Base-by-base conservation (phyloP, 2,888 invertebrate genomes). In the Coelinius sp. region DNA sequence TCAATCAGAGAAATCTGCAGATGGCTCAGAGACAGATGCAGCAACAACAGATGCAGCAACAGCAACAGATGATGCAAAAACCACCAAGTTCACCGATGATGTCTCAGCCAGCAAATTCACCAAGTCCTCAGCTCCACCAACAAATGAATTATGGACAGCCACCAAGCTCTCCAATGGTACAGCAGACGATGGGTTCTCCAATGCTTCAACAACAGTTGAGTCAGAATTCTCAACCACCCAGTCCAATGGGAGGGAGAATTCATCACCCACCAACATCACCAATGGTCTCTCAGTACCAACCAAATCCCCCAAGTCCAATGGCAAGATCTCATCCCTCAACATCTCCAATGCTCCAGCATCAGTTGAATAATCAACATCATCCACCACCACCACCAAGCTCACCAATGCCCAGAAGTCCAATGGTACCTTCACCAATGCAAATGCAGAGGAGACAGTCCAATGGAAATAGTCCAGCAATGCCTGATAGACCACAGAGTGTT, bases 401-500 rank as follows among this genome's bases (percentile, higher is more conserved):
- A 12, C 88, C 91, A 1, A 90, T 91, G 90, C 89, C 89, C 1
- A 86, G 90, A 35, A 90, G 90, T 84, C 90, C 90, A 0, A 89
- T 90, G 88, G 88, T 89, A 31, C 84, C 86, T 24, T 89, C 89
- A 0, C 89, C 89, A 0, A 88, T 89, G 87, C 90, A 90, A 63
- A 87, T 88, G 79, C 87, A 86, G 17, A 84, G 90, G 69, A 84
- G 91, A 72, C 90, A 91, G 10, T 90, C 90, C 1, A 90, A 89
- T 73, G 90, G 89, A 22, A 90, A 89, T 68, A 89, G 88, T 72
- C 89, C 90, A 3, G 89, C 90, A 2, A 89, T 90, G 86, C 90
- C 91, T 0, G 91, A 92, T 75, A 85, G 91, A 69, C 91, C 91
- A 0, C 90, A 89, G 68, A 91, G 91, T 79, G 90, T 90, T 0